A percentile compares a stretch with the other conserved stretches of the same genome.
Evolutionary conservation across 2,888 invertebrate species (phyloP).

Genomic region (Dyspetes luteomarginatus): DNA sequence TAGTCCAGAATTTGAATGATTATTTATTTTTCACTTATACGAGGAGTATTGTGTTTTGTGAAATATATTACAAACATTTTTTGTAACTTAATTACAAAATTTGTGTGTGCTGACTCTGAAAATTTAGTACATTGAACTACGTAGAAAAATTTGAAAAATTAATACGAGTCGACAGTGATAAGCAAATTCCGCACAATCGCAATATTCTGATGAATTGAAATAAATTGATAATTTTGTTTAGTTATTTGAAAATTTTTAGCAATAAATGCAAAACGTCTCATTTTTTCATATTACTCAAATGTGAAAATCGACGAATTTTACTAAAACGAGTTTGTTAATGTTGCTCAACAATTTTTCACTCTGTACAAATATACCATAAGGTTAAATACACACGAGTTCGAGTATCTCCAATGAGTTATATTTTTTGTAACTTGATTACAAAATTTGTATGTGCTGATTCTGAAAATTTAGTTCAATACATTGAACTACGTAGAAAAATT

Average conservation of each 20-base stretch:
- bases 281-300: too few species aligned
- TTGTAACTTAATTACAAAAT: too few species aligned
- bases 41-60: too few species aligned
- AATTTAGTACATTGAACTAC: background rate
- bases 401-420: background rate
- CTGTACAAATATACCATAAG: background rate
- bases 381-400: background rate
- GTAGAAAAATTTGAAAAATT: background rate
- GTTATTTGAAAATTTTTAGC: background rate
- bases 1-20: too few species aligned
- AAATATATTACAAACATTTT: too few species aligned
- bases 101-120: too few species aligned
- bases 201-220: too few species aligned
- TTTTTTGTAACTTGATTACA: too few species aligned
- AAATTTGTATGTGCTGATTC: too few species aligned
- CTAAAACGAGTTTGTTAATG: background rate
- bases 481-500: background rate
- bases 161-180: background rate
- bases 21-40: too few species aligned
- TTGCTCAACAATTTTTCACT: background rate
- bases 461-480: too few species aligned
- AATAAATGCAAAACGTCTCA: background rate
- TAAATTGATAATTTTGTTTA: background rate
- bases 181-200: background rate
- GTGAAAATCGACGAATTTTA: background rate